Percentiles rank a stretch among this genome's conserved stretches.
These are phyloP conservation scores for Drosophila yakuba DNA, from an alignment of 1,140 invertebrate species.

Conservation along the genomic window DNA sequence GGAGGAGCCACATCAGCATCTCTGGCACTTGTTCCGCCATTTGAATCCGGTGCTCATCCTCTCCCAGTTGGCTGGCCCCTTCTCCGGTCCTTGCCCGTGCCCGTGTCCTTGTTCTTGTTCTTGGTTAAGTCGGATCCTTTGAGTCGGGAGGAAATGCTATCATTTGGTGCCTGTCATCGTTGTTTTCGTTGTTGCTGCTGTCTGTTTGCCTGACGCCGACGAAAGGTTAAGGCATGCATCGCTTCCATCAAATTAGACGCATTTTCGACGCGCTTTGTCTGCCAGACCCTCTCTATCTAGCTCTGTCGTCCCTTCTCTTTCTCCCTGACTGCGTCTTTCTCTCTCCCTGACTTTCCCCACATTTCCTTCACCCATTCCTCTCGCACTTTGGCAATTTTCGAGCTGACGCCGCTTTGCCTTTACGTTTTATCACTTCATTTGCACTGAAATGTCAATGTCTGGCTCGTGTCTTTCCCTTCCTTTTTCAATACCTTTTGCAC, in stretches of 20 bases:
- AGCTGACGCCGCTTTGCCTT: slow-evolving; percentile 60
- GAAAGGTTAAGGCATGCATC: slow-evolving; percentile 49
- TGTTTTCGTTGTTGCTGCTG: slow-evolving; percentile 39
- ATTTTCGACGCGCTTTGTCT: slow-evolving; percentile 62
- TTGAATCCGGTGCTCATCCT: slow-evolving; percentile 36
- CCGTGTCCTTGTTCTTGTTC: slow-evolving; percentile 17
- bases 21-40: slow-evolving; percentile 52
- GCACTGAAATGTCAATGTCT: slow-evolving; percentile 75
- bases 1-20: slow-evolving; percentile 31
- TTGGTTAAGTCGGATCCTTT: slow-evolving; percentile 38
- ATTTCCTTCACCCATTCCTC: slow-evolving; percentile 1
- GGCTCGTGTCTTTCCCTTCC: slow-evolving; percentile 19
- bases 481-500: slow-evolving; percentile 1
- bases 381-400: slow-evolving; percentile 52
- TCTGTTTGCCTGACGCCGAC: slow-evolving; percentile 46
- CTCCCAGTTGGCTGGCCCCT: background rate
- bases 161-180: slow-evolving; percentile 39
- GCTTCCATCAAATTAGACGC: slow-evolving; percentile 68
- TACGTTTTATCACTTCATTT: slow-evolving; percentile 78
- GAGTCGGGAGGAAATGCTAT: slow-evolving; percentile 51
- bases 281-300: slow-evolving; percentile 15
- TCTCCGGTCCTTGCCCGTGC: background rate
- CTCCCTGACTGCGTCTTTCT: background rate
- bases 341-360: slow-evolving; percentile 6
- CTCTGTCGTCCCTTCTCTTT: slow-evolving; percentile 15